Percentiles rank a stretch among this genome's conserved stretches.
phyloP scores from a whole-genome alignment of 2,113 vertebrate species.

The Urocitellus parryii region DNA sequence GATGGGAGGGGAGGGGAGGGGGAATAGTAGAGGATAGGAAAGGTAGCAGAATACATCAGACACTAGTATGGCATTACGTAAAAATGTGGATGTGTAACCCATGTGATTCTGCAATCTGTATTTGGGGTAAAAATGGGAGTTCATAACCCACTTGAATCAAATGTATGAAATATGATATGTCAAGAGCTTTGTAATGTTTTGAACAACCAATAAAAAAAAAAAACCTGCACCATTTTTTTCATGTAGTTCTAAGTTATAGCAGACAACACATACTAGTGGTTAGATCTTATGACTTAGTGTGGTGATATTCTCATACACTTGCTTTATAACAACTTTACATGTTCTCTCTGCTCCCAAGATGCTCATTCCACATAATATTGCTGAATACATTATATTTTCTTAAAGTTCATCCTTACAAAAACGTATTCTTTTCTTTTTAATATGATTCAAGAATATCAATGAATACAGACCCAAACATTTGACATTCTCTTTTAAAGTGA shows the following conservation, averaged over 20 bases:
- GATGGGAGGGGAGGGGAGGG: no score
- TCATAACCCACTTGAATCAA: no score
- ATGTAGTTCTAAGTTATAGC: not conserved
- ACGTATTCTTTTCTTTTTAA: not conserved
- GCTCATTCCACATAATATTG: not conserved
- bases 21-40: no score
- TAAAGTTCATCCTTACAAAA: slow-evolving; percentile 10
- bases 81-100: no score
- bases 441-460: slow-evolving; percentile 4
- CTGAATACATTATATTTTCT: slow-evolving; percentile 7
- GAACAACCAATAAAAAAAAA: no score
- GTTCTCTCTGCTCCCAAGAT: not conserved
- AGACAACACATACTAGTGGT: not conserved
- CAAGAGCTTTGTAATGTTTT: no score
- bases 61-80: no score
- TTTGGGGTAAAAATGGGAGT: no score
- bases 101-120: no score
- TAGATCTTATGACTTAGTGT: not conserved
- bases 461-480: not conserved
- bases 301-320: not conserved
- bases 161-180: no score
- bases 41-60: no score
- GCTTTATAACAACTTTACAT: not conserved
- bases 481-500: not conserved
- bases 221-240: slow-evolving; percentile 11